These are phyloP conservation scores for Dryobates pubescens DNA, from an alignment of 2,797 vertebrate species.

Conservation along the genomic window DNA sequence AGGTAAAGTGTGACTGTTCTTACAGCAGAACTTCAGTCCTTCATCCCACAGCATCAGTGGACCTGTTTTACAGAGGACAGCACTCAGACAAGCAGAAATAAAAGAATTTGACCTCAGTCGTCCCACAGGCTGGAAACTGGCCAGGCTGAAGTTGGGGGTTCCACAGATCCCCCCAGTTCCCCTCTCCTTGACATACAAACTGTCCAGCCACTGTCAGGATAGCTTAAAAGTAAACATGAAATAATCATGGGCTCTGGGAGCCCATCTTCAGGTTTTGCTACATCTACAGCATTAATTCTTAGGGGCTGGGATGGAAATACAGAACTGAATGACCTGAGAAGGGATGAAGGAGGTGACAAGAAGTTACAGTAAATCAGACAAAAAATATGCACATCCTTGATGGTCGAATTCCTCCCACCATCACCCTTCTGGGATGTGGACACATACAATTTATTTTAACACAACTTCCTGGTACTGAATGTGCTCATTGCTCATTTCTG, in stretches of 20 bases:
- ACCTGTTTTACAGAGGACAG: neutral
- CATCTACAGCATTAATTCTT: neutral
- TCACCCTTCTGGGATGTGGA: too few species aligned
- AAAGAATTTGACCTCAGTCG: neutral
- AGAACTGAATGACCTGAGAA: neutral
- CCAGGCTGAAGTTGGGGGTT: neutral
- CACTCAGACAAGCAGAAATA: neutral
- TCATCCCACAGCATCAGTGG: neutral
- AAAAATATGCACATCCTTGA: neutral
- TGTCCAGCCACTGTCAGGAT: rapidly evolving
- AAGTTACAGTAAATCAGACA: neutral
- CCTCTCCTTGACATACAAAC: neutral
- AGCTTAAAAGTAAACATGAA: neutral
- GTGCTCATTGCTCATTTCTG: neutral
- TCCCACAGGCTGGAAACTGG: neutral
- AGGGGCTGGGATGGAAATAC: neutral
- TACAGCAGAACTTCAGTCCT: neutral
- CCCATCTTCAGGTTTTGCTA: neutral
- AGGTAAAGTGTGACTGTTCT: rapidly evolving
- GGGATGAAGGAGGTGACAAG: neutral
- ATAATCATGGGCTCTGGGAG: neutral
- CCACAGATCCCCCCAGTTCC: neutral
- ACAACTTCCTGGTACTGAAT: neutral
- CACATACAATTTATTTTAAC: neutral
- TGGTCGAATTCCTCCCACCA: too few species aligned